phyloP scores from a whole-genome alignment of 2,888 invertebrate genomes.

The Chymomyza fuscimana region DNA sequence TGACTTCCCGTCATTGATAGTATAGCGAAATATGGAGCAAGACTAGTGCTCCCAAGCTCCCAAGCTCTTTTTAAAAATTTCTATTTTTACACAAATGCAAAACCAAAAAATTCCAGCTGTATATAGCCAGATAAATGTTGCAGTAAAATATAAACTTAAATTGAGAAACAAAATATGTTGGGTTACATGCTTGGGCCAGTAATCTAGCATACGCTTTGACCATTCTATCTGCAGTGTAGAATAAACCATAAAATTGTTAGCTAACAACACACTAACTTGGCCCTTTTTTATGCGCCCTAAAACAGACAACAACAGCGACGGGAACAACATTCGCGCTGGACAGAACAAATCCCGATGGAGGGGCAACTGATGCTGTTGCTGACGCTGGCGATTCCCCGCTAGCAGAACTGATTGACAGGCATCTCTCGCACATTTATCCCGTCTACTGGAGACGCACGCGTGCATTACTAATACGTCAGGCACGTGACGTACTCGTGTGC shows the following conservation, averaged over 20 bases:
- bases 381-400: constrained; percentile 45
- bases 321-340: constrained; percentile 9
- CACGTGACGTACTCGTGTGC: constrained; percentile 85
- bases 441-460: constrained; percentile 82
- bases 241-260: neutral
- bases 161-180: neutral
- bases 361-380: constrained; percentile 1
- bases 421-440: constrained; percentile 84
- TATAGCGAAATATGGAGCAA: too few species aligned
- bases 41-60: too few species aligned
- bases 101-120: too few species aligned
- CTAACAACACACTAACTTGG: constrained; percentile 26
- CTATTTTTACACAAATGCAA: too few species aligned
- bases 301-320: constrained; percentile 28
- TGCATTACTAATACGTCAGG: constrained; percentile 84
- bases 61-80: too few species aligned
- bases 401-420: constrained; percentile 82
- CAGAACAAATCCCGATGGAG: neutral
- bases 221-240: neutral
- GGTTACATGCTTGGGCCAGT: constrained; percentile 13
- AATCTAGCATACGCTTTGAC: neutral
- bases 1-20: too few species aligned
- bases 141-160: too few species aligned
- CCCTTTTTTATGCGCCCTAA: constrained; percentile 26
- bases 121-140: too few species aligned